Base-by-base conservation (phyloP, 2,797 vertebrate genomes). In the Cirrhinus molitorella region DNA sequence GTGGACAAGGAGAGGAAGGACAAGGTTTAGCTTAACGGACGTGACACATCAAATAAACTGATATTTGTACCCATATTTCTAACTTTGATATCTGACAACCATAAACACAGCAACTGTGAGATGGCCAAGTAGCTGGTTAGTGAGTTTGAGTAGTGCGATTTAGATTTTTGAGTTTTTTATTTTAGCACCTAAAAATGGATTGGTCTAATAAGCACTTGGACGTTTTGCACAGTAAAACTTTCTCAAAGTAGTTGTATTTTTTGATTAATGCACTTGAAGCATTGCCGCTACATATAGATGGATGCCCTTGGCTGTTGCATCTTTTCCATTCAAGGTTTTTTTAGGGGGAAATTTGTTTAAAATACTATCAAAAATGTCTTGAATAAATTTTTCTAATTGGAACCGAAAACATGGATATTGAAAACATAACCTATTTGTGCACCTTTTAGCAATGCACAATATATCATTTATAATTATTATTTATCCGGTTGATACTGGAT, bases 1-100 rank as follows among this genome's bases (percentile, higher is more conserved):
- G 66, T 83, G 82, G 55, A 59, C 25, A 71, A 78, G 66, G 66
- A 83, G 40, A 70, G 65, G 53, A 83, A 83, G 82, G 82, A 51
- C 82, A 71, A 71, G n/a, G 55, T 61, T 3, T 51, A 71, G 61
- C 53, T 61, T 28, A 45, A 57, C 34, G 31, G 53, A 65, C 31
- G 66, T 78, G 74, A 61, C 49, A 83, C 43, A 78, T 78, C 65
- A 68, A 78, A 78, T 78, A 25, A 78, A 34, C 53, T 47, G 28
- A 61, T 78, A 81, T 73, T 73, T 63, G 14, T 19, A 34, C 40
- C 40, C 40, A 43, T 43, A 43, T 43, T 9, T 43, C 40, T 9
- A 43, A 43, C 40, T 40, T 40, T 43, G 40, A 43, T 43, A 10
- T 65, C 34, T 65, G 16, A 65, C 34, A 34, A 34, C 61, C 40